phyloP scores from a whole-genome alignment of 2,888 invertebrate species.

The Aradus depressus region DNA sequence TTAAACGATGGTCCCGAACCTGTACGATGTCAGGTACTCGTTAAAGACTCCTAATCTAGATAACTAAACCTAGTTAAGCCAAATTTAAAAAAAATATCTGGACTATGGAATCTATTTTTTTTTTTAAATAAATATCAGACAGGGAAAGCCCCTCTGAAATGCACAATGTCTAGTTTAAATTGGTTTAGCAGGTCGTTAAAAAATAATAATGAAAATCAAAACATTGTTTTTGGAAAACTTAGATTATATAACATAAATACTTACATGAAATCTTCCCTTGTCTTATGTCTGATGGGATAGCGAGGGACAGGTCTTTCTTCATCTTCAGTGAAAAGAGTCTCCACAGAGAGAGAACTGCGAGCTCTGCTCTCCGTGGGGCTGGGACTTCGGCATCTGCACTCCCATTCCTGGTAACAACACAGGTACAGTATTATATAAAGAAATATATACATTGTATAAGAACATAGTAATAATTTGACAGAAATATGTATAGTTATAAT shows the following conservation, averaged over 20 bases:
- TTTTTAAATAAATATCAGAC: too few relatives aligned
- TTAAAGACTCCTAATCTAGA: too few relatives aligned
- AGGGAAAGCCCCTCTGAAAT: background rate
- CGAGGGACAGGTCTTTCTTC: constrained; percentile 29
- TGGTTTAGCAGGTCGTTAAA: too few relatives aligned
- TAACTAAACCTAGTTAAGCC: too few relatives aligned
- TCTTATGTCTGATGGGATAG: constrained; percentile 36
- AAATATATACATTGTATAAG: too few relatives aligned
- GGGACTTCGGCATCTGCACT: constrained; percentile 20
- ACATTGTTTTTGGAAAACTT: background rate
- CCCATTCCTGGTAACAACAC: constrained; percentile 21
- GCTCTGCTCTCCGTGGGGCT: constrained; percentile 23
- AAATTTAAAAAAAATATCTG: too few relatives aligned
- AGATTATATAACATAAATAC: constrained; percentile 24
- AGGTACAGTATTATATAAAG: too few relatives aligned
- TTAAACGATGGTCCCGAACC: too few relatives aligned
- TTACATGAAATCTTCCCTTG: constrained; percentile 39
- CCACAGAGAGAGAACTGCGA: constrained; percentile 31
- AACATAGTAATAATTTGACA: too few relatives aligned
- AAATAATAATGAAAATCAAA: constrained; percentile 5
- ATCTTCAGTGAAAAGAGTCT: constrained; percentile 30
- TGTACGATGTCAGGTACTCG: too few relatives aligned
- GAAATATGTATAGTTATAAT: too few relatives aligned
- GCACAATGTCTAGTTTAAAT: background rate
- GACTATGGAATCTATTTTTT: too few relatives aligned